These are phyloP conservation scores for Stenodema calcarata DNA, from an alignment of 2,888 invertebrate genomes.

Conservation along the genomic window DNA sequence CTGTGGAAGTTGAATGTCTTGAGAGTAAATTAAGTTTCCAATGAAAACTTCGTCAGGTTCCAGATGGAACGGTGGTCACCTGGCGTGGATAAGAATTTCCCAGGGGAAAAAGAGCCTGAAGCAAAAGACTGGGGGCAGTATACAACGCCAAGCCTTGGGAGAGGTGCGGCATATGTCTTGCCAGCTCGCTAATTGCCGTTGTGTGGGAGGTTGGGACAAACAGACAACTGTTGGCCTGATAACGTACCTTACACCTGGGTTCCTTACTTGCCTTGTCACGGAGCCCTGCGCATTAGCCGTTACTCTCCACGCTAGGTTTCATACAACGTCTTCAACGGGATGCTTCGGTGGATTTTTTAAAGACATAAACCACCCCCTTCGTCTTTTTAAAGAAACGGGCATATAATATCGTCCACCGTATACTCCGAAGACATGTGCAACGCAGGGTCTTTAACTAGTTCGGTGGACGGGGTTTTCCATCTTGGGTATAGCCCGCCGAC, in stretches of 20 bases:
- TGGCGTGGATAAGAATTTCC: neutral
- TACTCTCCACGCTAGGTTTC: constrained; percentile 15
- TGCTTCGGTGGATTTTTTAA: constrained; percentile 33
- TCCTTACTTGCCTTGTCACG: constrained; percentile 40
- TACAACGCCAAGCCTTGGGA: neutral
- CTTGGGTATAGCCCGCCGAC: neutral
- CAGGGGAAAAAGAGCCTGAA: neutral
- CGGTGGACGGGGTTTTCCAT: neutral
- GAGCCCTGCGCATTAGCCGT: constrained; percentile 22
- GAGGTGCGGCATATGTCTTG: constrained; percentile 19
- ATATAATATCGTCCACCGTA: neutral
- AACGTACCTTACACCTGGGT: constrained; percentile 45
- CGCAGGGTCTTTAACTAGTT: neutral
- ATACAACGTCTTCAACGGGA: constrained; percentile 28
- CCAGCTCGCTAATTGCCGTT: constrained; percentile 25
- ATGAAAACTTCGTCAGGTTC: neutral
- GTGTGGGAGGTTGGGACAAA: constrained; percentile 32
- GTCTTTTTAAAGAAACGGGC: neutral
- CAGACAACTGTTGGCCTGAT: constrained; percentile 41
- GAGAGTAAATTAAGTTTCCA: no score
- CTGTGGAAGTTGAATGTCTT: no score
- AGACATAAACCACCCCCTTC: constrained; percentile 35
- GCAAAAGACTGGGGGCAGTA: neutral
- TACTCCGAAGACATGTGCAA: neutral
- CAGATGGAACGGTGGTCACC: neutral